These are phyloP conservation scores for Ophion slaviceki DNA, from an alignment of 2,888 invertebrate genomes.

Conservation along the genomic window DNA sequence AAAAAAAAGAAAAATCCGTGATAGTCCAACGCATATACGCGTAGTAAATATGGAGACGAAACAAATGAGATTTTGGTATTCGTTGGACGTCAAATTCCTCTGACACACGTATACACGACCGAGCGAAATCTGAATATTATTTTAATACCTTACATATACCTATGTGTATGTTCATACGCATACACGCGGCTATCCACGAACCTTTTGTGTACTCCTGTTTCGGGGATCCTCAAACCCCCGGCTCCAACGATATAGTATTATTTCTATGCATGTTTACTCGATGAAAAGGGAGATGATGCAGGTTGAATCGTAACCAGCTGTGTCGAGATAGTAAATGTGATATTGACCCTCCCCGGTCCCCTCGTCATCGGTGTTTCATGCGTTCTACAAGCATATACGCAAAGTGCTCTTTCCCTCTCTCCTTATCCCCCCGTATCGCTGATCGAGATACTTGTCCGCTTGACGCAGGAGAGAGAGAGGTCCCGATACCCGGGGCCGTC, in stretches of 20 bases:
- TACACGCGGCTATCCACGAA: neutral
- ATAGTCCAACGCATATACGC: neutral
- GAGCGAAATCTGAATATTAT: neutral
- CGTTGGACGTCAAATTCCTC: slow-evolving; percentile 13
- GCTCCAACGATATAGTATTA: neutral
- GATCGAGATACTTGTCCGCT: neutral
- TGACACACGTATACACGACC: neutral
- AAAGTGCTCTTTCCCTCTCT: slow-evolving; percentile 18
- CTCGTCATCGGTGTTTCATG: neutral
- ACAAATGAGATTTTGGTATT: slow-evolving; percentile 13
- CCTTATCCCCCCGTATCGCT: neutral
- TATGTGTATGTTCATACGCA: neutral
- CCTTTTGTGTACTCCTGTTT: neutral
- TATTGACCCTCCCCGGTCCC: slow-evolving; percentile 1
- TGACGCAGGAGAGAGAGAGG: neutral
- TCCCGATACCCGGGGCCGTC: slow-evolving; percentile 1
- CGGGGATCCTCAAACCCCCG: neutral
- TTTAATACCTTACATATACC: neutral
- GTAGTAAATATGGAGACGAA: neutral
- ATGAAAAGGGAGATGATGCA: slow-evolving; percentile 18
- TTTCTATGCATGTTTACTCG: slow-evolving; percentile 3
- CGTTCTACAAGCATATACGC: neutral
- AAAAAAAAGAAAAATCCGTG: neutral
- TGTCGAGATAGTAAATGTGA: slow-evolving; percentile 35
- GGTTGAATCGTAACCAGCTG: slow-evolving; percentile 45